Percentiles rank a stretch among this genome's conserved stretches.
phyloP scores from a whole-genome alignment of 2,888 invertebrate species.

The Hofmannophila pseudospretella region DNA sequence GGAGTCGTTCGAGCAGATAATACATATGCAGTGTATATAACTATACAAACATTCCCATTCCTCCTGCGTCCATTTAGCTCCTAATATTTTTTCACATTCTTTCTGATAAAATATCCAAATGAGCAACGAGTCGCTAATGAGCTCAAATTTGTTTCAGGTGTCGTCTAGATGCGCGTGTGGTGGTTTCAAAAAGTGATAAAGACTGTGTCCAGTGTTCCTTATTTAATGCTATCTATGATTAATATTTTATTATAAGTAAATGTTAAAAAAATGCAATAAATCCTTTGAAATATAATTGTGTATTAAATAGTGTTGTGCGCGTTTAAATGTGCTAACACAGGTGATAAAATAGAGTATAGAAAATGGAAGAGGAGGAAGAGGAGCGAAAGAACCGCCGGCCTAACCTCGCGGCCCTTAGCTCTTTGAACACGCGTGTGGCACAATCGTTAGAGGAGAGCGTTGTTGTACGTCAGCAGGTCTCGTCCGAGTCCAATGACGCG shows the following conservation, averaged over 20 bases:
- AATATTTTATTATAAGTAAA: slow-evolving; percentile 44
- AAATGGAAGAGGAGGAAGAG: slow-evolving; percentile 72
- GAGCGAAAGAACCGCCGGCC: slow-evolving; percentile 53
- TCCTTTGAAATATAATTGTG: slow-evolving; percentile 52
- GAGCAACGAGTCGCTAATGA: slow-evolving; percentile 12
- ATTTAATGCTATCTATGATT: slow-evolving; percentile 42
- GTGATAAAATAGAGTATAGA: slow-evolving; percentile 28
- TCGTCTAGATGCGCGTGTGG: slow-evolving; percentile 53
- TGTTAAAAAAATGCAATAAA: slow-evolving; percentile 53
- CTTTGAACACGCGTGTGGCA: slow-evolving; percentile 52
- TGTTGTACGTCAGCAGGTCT: slow-evolving; percentile 59
- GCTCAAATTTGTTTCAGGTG: slow-evolving; percentile 65
- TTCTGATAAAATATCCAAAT: background rate
- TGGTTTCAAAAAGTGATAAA: slow-evolving; percentile 71
- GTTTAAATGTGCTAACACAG: slow-evolving; percentile 34
- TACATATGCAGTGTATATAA: no score
- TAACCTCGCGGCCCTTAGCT: slow-evolving; percentile 55
- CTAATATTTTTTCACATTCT: background rate
- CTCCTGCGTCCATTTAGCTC: background rate
- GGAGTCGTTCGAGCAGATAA: slow-evolving; percentile 14
- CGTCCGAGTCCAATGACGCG: slow-evolving; percentile 78
- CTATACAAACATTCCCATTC: no score
- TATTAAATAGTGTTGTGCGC: slow-evolving; percentile 55
- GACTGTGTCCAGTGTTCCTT: slow-evolving; percentile 76
- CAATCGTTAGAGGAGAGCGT: slow-evolving; percentile 61